Evolutionary conservation across 2,797 vertebrate genomes (phyloP), one percentile per base, ranked within the genome.

Genomic region (Gallinago solitaria): DNA sequence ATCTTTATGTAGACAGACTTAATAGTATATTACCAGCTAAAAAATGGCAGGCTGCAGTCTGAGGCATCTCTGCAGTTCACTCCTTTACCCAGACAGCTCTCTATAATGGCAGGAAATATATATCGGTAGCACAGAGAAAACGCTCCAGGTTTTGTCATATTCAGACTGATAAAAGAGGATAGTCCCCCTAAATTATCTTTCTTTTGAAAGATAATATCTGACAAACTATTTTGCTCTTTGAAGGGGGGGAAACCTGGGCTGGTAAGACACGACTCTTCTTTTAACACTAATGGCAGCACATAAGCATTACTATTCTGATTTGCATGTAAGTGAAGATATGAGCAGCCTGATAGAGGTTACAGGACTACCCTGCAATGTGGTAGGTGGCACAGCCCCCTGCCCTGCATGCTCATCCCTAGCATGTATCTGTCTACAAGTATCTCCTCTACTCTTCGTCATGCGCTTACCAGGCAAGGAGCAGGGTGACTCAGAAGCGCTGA

Each of bases 1-100:
- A 69, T 92, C 71, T 92, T 95, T 87, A 70, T 7, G 88, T 74
- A 91, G 85, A 68, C 47, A 93, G 39, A 39, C n/a, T 74, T 68
- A 80, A 77, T 78, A 89, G 70, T 71, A 54, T 50, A 88, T 83
- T 79, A 91, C 54, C 86, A 60, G 37, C 35, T 90, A 59, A 82
- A 84, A 91, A 65, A 91, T 25, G 30, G 60, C 86, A 45, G 12
- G 45, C 71, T 87, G 24, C 73, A 74, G 57, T 86, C 57, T 67
- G 16, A 77, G 33, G 16, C n/a, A 77, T 50, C 47, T 59, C 43
- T 39, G 25, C 61, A 76, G 80, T 73, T 87, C 35, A 12, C 27
- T 93, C 35, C 81, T 91, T 86, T 78, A 80, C 16, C 77, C 27
- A 83, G 39, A 74, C 35, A 63, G 70, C 12, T 79, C 33, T 69